Evolutionary conservation across 2,113 vertebrate species (phyloP).

Genomic region (Pelecanus crispus): DNA sequence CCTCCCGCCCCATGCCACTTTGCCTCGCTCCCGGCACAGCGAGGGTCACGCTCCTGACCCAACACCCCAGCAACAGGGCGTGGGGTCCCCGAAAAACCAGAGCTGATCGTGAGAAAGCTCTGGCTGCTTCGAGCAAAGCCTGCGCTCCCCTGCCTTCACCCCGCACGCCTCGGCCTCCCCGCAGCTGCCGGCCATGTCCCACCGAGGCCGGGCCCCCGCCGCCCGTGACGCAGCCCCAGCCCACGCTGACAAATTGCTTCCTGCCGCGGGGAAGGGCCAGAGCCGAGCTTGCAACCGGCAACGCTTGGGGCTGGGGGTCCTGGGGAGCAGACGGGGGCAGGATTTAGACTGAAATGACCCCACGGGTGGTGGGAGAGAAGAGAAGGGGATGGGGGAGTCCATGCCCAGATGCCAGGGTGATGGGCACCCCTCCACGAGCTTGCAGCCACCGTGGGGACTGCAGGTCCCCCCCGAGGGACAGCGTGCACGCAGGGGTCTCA

Average conservation of each 20-base stretch:
- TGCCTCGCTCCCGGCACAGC: accelerated
- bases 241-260: neutral
- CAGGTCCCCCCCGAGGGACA: neutral
- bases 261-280: neutral
- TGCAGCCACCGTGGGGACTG: neutral
- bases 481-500: accelerated
- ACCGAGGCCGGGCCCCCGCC: neutral
- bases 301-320: neutral
- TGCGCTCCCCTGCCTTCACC: neutral
- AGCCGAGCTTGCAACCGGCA: neutral
- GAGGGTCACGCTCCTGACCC: neutral
- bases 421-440: neutral
- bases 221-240: neutral
- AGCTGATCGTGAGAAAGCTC: neutral
- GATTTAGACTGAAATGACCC: neutral
- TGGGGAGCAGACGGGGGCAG: accelerated
- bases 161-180: accelerated
- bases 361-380: neutral
- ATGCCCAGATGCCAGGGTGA: neutral
- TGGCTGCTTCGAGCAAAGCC: neutral
- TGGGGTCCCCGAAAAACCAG: neutral
- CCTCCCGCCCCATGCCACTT: neutral
- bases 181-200: neutral
- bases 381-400: neutral
- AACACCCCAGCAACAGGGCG: neutral